These are phyloP conservation scores for Anoura caudifer DNA, from an alignment of 2,113 vertebrate species.

Conservation along the genomic window DNA sequence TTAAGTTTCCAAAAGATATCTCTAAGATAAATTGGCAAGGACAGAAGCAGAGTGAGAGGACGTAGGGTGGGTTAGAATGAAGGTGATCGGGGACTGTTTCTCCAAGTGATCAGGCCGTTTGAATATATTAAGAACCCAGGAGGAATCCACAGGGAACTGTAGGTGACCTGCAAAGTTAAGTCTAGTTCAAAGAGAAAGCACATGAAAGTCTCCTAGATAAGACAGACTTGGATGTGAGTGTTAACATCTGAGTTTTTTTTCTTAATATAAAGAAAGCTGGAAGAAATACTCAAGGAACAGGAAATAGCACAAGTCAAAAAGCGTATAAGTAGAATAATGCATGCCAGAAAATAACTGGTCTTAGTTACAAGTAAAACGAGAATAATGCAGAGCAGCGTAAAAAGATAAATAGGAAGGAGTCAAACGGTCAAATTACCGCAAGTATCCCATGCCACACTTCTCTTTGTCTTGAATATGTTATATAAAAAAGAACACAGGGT, in stretches of 20 bases:
- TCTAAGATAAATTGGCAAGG: neutral
- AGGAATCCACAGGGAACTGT: neutral
- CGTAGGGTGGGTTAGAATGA: neutral
- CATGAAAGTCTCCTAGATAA: neutral
- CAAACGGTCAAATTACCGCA: neutral
- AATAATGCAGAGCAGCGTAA: neutral
- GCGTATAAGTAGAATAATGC: neutral
- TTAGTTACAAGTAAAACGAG: neutral
- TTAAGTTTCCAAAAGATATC: neutral
- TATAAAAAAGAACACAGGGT: neutral
- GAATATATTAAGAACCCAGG: neutral
- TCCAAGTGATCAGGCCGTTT: neutral
- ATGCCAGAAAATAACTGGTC: neutral
- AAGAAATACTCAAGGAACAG: neutral
- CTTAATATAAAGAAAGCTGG: neutral
- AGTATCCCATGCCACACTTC: accelerated
- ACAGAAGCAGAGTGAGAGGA: neutral
- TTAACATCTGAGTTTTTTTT: neutral
- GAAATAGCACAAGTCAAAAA: neutral
- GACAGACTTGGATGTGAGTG: neutral
- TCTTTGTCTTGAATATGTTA: neutral
- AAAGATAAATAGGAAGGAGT: neutral
- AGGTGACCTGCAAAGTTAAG: neutral
- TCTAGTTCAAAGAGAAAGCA: neutral
- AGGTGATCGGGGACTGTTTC: neutral